Base-by-base conservation (phyloP, 2,888 invertebrate species). In the Copidosoma aretas region DNA sequence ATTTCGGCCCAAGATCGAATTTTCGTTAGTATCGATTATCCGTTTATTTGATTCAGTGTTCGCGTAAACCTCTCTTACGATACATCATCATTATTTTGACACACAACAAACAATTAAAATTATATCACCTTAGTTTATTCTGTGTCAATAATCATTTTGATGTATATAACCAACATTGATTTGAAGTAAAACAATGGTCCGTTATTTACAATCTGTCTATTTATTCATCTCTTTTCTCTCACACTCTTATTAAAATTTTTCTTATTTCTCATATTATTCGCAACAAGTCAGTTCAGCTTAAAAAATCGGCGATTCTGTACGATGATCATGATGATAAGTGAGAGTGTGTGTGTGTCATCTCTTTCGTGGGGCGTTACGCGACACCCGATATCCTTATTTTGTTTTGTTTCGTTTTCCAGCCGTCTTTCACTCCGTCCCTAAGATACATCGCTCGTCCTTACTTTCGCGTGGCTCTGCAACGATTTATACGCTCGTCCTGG, bases 191-290 rank as follows among this genome's bases (percentile, higher is more conserved):
- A 70, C 71, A 69, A 53, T 70, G 57, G 64, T 72, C 69, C 71
- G 69, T 69, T 72, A 72, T 72, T 68, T 72, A 72, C 71, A 72
- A 72, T 72, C 73, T 67, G 41, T 66, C n/a, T 58, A 19, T 57
- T 62, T 59, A 32, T 43, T 32, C 56, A 24, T 57, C 46, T 59
- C 46, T 64, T 62, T 24, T 65, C 39, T 72, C 53, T 62, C 21
- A 17, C 67, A 15, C 12, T 69, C 43, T 46, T 2, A 17, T 32
- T 65, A 60, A 68, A 71, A 70, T 66, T 60, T 32, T 32, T 32
- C 8, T 32, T 32, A 22, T 53, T 52, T 67, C 56, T 74, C 64
- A 58, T 66, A 60, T 67, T 72, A 71, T 66, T 60, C 64, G 66
- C 22, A 53, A 53, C 68, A 59, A 60, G 67, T 73, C 68, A 64